These are phyloP conservation scores for Emydoidea blandingii DNA, from an alignment of 2,797 vertebrate species.

Conservation along the genomic window DNA sequence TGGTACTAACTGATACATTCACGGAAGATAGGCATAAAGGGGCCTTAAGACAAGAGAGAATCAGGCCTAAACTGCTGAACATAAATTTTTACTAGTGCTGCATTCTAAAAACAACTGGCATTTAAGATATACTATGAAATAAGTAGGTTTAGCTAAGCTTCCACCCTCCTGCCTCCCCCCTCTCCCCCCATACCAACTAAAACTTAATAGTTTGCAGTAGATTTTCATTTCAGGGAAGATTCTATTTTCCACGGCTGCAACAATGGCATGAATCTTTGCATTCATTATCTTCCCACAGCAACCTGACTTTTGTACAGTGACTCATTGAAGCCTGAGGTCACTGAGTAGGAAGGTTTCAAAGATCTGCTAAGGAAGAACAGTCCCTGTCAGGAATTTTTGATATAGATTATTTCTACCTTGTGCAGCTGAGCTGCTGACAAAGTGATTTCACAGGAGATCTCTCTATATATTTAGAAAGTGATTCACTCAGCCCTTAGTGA, in stretches of 20 bases:
- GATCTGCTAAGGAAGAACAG: conserved; percentile 36
- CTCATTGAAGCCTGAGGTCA: conserved; percentile 66
- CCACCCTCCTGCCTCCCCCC: not conserved
- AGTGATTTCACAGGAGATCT: conserved; percentile 68
- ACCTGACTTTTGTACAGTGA: conserved; percentile 55
- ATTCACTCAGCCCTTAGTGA: conserved; percentile 56
- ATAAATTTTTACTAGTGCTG: not conserved
- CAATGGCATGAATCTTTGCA: conserved; percentile 50
- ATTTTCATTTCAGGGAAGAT: conserved; percentile 38
- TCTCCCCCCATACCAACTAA: not conserved
- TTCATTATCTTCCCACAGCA: conserved; percentile 57
- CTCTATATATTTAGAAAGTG: conserved; percentile 68
- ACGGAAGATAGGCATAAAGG: not conserved
- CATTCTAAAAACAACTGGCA: conserved; percentile 31
- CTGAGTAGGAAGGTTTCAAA: conserved; percentile 63
- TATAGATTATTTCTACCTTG: conserved; percentile 62
- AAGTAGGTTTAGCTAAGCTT: conserved; percentile 26
- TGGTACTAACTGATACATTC: not conserved
- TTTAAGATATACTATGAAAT: not conserved
- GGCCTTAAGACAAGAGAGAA: not conserved
- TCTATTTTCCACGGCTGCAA: conserved; percentile 10
- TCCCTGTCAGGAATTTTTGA: conserved; percentile 70
- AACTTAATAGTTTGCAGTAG: not conserved
- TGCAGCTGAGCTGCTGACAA: conserved; percentile 60
- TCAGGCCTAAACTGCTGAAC: not conserved